phyloP scores from a whole-genome alignment of 2,113 vertebrate genomes.

The Marcusenius ussheri region DNA sequence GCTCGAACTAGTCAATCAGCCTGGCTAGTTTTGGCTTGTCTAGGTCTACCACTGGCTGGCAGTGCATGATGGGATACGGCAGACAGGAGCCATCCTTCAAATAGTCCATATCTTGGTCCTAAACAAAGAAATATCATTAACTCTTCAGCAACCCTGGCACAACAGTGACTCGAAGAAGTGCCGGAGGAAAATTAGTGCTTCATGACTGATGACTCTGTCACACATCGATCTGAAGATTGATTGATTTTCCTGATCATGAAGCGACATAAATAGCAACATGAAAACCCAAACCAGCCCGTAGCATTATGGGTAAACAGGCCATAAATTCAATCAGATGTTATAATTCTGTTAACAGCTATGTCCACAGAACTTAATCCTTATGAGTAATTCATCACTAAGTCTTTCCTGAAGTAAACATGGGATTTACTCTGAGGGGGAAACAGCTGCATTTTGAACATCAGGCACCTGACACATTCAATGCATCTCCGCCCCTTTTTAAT shows the following conservation, averaged over 20 bases:
- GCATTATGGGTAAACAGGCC: neutral
- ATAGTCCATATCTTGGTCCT: neutral
- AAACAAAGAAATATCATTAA: neutral
- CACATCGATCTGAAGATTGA: neutral
- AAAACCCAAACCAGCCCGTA: neutral
- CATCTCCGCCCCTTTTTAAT: neutral
- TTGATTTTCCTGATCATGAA: constrained; percentile 1
- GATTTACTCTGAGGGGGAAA: neutral
- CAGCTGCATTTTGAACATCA: neutral
- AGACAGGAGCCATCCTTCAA: neutral
- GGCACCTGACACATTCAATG: neutral
- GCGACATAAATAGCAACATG: neutral
- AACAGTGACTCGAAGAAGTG: constrained; percentile 2
- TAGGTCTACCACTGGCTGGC: neutral
- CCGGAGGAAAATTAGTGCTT: neutral
- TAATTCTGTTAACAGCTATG: neutral
- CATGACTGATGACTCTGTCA: neutral
- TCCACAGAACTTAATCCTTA: constrained; percentile 6
- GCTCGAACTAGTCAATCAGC: neutral
- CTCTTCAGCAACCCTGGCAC: neutral
- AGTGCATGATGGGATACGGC: constrained; percentile 3
- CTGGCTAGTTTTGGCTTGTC: neutral
- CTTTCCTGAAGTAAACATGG: neutral
- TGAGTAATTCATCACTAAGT: constrained; percentile 1
- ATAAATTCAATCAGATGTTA: neutral